Conservation (phyloP, 1,140 invertebrate genomes). For the Ooceraea biroi region DNA sequence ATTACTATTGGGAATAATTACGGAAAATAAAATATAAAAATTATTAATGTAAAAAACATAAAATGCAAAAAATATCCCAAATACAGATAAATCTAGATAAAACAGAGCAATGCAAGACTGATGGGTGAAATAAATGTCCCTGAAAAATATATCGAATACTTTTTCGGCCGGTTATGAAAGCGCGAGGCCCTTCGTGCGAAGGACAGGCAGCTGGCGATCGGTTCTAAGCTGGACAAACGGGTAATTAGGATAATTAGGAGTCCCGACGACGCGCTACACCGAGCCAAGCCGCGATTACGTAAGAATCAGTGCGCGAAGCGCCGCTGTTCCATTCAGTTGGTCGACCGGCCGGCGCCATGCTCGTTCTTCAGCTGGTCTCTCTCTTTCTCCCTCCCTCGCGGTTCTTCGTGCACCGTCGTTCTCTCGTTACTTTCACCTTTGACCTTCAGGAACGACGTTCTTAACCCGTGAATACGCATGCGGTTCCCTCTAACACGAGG, state of each 20-base stretch:
- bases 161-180: not conserved
- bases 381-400: constrained; percentile 22
- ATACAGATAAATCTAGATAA: not conserved
- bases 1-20: too few species aligned
- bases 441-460: constrained; percentile 63
- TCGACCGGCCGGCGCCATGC: constrained; percentile 60
- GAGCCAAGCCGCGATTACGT: constrained; percentile 54
- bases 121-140: too few species aligned
- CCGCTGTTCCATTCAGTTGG: constrained; percentile 70
- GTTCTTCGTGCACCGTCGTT: constrained; percentile 24
- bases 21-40: not conserved
- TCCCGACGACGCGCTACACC: constrained; percentile 1
- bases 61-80: too few species aligned
- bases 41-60: too few species aligned
- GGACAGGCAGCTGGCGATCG: constrained; percentile 32
- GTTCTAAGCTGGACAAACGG: constrained; percentile 51
- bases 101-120: too few species aligned
- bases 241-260: constrained; percentile 71
- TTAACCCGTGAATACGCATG: constrained; percentile 40
- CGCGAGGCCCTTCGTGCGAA: constrained; percentile 3
- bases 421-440: constrained; percentile 70
- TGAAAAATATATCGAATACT: not conserved
- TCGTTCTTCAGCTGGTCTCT: constrained; percentile 53
- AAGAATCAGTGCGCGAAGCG: constrained; percentile 73
- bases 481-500: constrained; percentile 42